Percentiles rank a stretch among this genome's conserved stretches.
Conservation (phyloP, 1,140 invertebrate species). For the Caenorhabditis remanei region DNA sequence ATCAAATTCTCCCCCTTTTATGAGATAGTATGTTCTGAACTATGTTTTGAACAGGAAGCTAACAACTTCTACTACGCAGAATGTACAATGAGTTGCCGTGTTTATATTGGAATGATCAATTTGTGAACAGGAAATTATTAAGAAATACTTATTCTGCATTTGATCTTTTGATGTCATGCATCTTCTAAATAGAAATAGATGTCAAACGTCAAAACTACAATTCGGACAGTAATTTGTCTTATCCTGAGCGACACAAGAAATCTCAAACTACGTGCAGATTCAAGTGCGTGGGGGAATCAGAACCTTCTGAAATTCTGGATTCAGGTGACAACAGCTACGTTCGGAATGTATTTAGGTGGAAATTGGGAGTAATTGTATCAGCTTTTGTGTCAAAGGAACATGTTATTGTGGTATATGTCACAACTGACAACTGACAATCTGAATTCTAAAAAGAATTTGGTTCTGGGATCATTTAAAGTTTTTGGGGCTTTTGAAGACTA, state of each 20-base stretch:
- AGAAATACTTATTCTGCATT: neutral
- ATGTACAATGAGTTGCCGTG: neutral
- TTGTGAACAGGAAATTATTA: neutral
- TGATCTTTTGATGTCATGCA: conserved; percentile 3
- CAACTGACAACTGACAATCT: no score
- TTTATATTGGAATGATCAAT: conserved; percentile 1
- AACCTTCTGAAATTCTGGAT: neutral
- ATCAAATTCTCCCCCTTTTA: neutral
- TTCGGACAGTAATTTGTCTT: neutral
- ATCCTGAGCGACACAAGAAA: neutral
- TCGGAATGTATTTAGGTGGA: neutral
- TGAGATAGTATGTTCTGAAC: neutral
- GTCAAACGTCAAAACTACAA: neutral
- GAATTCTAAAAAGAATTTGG: no score
- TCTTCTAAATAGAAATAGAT: no score
- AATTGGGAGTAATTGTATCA: neutral
- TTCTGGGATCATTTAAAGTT: no score
- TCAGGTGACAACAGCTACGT: neutral
- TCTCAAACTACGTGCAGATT: neutral
- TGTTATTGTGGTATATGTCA: no score
- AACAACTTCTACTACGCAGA: neutral
- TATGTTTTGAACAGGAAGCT: neutral
- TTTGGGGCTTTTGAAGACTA: no score
- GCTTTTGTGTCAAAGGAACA: no score
- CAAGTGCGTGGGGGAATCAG: neutral